A percentile compares a stretch with the other conserved stretches of the same genome.
phyloP scores from a whole-genome alignment of 1,140 invertebrate genomes.

The Augochlora pura region DNA sequence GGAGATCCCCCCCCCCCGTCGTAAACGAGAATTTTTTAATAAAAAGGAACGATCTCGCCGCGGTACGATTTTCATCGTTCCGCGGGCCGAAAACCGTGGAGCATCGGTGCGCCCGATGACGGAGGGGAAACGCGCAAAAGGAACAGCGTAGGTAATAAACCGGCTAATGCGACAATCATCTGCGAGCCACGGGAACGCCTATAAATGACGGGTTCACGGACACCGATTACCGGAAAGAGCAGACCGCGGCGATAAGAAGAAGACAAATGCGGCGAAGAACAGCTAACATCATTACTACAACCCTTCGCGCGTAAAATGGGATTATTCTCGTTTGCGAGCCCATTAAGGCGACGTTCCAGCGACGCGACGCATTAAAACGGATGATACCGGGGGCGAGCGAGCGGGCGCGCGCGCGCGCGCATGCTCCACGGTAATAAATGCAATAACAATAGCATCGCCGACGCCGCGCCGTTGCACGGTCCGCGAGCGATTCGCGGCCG shows the following conservation, averaged over 20 bases:
- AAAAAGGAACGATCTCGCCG: not conserved
- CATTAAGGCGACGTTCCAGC: constrained; percentile 47
- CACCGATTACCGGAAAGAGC: not conserved
- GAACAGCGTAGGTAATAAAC: not conserved
- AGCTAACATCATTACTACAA: constrained; percentile 56
- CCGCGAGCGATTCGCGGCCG: not conserved
- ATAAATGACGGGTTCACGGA: not conserved
- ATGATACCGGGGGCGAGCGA: no score
- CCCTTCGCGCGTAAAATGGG: constrained; percentile 62
- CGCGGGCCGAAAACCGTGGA: not conserved
- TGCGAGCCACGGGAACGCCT: not conserved
- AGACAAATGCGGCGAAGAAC: constrained; percentile 47
- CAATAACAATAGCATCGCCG: constrained; percentile 31
- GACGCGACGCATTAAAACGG: constrained; percentile 56
- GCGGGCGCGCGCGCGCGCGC: constrained; percentile 8
- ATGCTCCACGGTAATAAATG: constrained; percentile 8
- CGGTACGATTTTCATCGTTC: not conserved
- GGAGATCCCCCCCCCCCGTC: not conserved
- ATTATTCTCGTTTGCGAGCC: constrained; percentile 64
- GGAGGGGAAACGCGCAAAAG: not conserved
- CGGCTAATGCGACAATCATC: not conserved
- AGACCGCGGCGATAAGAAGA: not conserved
- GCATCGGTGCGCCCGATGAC: not conserved
- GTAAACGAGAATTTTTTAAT: not conserved
- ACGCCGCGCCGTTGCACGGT: not conserved